Evolutionary conservation across 2,113 vertebrate species (phyloP).

Genomic region (Craseonycteris thonglongyai): DNA sequence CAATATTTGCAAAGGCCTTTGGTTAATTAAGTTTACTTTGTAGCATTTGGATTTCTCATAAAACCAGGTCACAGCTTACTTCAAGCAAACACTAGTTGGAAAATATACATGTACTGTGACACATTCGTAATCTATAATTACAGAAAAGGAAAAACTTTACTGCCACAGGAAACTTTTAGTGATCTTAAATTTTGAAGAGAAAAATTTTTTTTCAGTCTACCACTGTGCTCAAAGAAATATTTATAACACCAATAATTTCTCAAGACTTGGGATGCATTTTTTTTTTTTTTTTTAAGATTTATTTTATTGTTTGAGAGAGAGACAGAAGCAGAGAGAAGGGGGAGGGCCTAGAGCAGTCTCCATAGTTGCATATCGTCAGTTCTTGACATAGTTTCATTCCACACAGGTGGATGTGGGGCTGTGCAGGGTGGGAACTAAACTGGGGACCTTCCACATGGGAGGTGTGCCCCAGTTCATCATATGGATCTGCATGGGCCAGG

Average conservation of each 20-base stretch:
- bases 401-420: too few species aligned
- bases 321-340: too few species aligned
- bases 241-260: not conserved
- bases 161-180: not conserved
- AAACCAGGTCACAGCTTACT: constrained; percentile 17
- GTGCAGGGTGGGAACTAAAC: too few species aligned
- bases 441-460: too few species aligned
- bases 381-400: too few species aligned
- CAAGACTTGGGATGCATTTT: too few species aligned
- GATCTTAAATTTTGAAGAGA: constrained; percentile 13
- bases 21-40: not conserved
- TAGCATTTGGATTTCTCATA: constrained; percentile 34
- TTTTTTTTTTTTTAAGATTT: too few species aligned
- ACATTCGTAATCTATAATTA: not conserved
- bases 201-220: not conserved
- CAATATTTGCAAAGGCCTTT: not conserved
- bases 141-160: constrained; percentile 12
- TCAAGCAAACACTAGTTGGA: not conserved
- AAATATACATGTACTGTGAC: constrained; percentile 21
- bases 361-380: too few species aligned
- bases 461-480: too few species aligned
- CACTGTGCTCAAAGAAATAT: not conserved
- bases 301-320: too few species aligned
- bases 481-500: too few species aligned
- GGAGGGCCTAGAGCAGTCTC: too few species aligned